Evolutionary conservation across 2,888 invertebrate species (phyloP).

Genomic region (Acleris sparsana): DNA sequence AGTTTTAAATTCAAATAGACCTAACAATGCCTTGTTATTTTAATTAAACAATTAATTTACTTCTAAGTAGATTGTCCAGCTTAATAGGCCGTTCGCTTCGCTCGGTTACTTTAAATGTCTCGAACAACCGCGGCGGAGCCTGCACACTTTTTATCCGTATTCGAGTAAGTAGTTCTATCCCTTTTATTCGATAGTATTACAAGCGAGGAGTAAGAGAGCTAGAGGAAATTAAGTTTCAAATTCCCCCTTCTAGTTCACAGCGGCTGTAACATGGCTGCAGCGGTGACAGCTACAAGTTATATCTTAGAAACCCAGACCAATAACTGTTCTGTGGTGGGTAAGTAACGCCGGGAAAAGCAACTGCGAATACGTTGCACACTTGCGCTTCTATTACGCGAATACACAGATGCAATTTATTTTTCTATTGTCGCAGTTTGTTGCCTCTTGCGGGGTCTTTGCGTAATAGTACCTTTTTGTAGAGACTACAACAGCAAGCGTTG

Average conservation of each 20-base stretch:
- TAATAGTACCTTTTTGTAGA: too few species aligned
- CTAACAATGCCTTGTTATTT: conserved; percentile 6
- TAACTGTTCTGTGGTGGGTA: conserved; percentile 62
- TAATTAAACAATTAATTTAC: conserved; percentile 24
- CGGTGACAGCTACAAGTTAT: conserved; percentile 76
- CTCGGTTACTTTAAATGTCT: conserved; percentile 24
- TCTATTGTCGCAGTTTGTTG: not conserved
- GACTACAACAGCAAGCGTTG: too few species aligned
- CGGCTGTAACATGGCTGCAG: conserved; percentile 19
- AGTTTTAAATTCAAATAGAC: conserved; percentile 13
- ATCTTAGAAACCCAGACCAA: conserved; percentile 72
- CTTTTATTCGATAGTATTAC: too few species aligned
- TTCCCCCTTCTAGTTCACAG: not conserved
- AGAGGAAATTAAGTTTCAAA: too few species aligned
- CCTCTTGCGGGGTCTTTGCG: too few species aligned
- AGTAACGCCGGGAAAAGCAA: conserved; percentile 16
- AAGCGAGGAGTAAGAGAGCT: too few species aligned
- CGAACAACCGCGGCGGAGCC: not conserved
- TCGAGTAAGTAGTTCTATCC: too few species aligned
- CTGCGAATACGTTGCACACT: conserved; percentile 14
- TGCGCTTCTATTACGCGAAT: conserved; percentile 10
- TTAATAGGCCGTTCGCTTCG: conserved; percentile 33
- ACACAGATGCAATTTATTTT: conserved; percentile 5
- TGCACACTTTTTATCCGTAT: too few species aligned
- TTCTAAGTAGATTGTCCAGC: conserved; percentile 26